Evolutionary conservation across 2,113 vertebrate genomes (phyloP).

Genomic region (Steatornis caripensis): DNA sequence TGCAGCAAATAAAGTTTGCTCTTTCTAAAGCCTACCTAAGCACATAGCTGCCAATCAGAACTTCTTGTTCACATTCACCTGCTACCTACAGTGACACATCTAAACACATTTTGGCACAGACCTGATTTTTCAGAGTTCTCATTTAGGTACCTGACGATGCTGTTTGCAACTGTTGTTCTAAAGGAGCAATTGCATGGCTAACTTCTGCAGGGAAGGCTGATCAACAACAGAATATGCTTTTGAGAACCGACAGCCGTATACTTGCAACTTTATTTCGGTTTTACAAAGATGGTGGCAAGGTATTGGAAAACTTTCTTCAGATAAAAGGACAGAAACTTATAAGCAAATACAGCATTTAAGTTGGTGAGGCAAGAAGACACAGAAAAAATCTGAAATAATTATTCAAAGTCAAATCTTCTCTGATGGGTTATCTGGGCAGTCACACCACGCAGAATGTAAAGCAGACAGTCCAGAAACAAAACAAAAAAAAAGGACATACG

Average conservation of each 20-base stretch:
- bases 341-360: background rate
- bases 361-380: background rate
- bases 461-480: background rate
- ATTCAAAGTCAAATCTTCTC: background rate
- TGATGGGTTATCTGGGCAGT: background rate
- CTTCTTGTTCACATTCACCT: background rate
- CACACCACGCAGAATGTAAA: background rate
- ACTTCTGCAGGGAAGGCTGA: background rate
- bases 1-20: background rate
- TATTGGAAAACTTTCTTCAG: background rate
- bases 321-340: background rate
- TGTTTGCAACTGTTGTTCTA: background rate
- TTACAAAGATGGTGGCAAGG: background rate
- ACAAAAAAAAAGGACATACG: background rate
- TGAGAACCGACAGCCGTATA: background rate
- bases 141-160: background rate
- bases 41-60: background rate
- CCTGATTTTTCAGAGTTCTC: background rate
- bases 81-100: background rate
- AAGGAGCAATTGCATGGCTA: background rate
- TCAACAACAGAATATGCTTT: background rate
- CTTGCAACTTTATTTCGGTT: background rate
- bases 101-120: background rate
- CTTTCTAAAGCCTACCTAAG: background rate
- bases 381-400: background rate